Evolutionary conservation across 2,113 vertebrate species (phyloP), one percentile per base, ranked within the genome.

Genomic region (Buteo buteo): DNA sequence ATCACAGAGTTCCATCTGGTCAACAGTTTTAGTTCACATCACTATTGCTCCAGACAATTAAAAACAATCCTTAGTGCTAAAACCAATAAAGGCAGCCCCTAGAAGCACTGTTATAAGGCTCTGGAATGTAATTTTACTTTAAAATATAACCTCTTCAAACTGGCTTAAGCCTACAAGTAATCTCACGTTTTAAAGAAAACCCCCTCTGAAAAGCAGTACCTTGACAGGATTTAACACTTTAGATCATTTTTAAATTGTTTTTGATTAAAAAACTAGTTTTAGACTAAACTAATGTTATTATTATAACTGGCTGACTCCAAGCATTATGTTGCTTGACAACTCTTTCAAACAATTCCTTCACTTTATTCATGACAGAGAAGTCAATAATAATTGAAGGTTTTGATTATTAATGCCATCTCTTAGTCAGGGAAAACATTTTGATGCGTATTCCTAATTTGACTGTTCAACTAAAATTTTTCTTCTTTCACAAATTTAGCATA

Each of bases 1-100:
- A 97, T 94, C 93, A 96, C 62, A 65, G 97, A 95, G 88, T 97
- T 97, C 94, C 96, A 97, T 88, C 84, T 97, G 93, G 92, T 92
- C 82, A 97, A 95, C 61, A 74, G 89, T 95, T 97, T 97, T 83
- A 95, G 94, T 96, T 97, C 44, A 67, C 91, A 97, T 86, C 57
- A 73, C 97, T 93, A 88, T 92, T 84, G 71, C 79, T 97, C 96
- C 57, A 70, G 61, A 97, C 88, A 95, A 97, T 96, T 97, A 96
- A 97, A 97, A 96, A 77, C 71, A 96, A 91, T 88, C 67, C 65
- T 96, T 78, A 71, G 70, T 21, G 5, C 3, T 67, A 88, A 93
- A 45, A 86, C 93, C 85, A 97, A 70, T 21, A 93, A 96, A 91
- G 13, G 86, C 45, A 95, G 66, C 38, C 77, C 66, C 66, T 88